phyloP scores from a whole-genome alignment of 2,797 vertebrate genomes.

The Xiphorhynchus erythropygius region DNA sequence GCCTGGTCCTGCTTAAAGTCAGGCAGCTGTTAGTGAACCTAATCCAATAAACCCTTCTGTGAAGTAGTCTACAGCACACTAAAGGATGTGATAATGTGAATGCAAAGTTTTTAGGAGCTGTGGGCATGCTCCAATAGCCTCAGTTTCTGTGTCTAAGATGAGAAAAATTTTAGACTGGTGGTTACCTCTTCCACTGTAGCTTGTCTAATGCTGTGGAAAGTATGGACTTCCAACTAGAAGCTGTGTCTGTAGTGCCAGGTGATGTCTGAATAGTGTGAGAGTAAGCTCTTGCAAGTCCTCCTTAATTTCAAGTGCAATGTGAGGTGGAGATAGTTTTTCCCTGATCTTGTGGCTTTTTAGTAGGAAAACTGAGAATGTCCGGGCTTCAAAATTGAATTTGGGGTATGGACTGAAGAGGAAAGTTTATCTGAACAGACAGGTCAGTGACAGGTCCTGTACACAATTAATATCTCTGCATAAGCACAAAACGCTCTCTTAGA shows the following conservation, averaged over 20 bases:
- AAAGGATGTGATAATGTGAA: too few relatives aligned
- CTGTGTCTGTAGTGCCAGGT: background rate
- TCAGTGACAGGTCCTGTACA: background rate
- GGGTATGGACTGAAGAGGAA: background rate
- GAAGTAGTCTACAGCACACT: accelerated
- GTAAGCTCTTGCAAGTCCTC: background rate
- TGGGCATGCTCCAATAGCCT: background rate
- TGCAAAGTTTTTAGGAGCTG: background rate
- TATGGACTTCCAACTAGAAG: background rate
- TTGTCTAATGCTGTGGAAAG: background rate
- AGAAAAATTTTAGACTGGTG: background rate
- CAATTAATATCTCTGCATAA: background rate
- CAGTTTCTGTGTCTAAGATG: background rate
- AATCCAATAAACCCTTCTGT: background rate
- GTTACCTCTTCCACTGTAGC: background rate
- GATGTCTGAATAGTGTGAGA: background rate
- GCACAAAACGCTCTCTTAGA: background rate
- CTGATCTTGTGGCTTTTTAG: background rate
- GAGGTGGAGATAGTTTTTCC: background rate
- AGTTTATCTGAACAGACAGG: background rate
- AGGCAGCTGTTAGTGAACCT: background rate
- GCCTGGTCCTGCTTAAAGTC: background rate
- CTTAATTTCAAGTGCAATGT: background rate
- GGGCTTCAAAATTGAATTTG: background rate
- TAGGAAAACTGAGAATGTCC: background rate